Evolutionary conservation across 35 echinoderm and acorn worm genomes (phyloP).

Genomic region (Ptychodera flava): DNA sequence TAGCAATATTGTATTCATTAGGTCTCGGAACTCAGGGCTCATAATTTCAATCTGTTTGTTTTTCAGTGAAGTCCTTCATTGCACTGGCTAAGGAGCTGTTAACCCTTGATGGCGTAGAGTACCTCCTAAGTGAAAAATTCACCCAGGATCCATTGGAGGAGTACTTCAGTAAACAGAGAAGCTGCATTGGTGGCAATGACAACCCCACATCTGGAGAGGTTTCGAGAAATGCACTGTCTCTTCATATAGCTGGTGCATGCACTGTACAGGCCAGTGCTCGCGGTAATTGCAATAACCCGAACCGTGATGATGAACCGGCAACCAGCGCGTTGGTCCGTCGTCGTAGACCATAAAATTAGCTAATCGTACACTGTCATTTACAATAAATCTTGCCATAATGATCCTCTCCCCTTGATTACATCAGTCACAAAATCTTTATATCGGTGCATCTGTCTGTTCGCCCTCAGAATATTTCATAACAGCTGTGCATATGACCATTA

Average conservation of each 20-base stretch:
- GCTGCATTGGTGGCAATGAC: slow-evolving; percentile 19
- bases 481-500: too few species aligned
- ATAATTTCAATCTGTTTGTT: slow-evolving; percentile 3
- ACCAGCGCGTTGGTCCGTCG: too few species aligned
- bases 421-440: too few species aligned
- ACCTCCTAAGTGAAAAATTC: slow-evolving; percentile 50
- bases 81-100: slow-evolving; percentile 27
- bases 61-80: slow-evolving; percentile 55
- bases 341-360: too few species aligned
- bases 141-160: slow-evolving; percentile 72
- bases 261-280: background rate
- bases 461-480: too few species aligned
- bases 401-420: too few species aligned
- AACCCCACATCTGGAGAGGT: slow-evolving; percentile 38
- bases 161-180: slow-evolving; percentile 59
- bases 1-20: too few species aligned
- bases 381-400: too few species aligned
- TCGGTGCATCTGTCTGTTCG: too few species aligned
- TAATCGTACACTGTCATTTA: too few species aligned
- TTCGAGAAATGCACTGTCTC: slow-evolving; percentile 19
- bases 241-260: slow-evolving; percentile 17
- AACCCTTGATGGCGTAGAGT: slow-evolving; percentile 24
- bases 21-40: background rate
- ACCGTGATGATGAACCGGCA: background rate
- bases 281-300: background rate